Conservation (phyloP, 2,888 invertebrate genomes). For the Sminthurides aquaticus region DNA sequence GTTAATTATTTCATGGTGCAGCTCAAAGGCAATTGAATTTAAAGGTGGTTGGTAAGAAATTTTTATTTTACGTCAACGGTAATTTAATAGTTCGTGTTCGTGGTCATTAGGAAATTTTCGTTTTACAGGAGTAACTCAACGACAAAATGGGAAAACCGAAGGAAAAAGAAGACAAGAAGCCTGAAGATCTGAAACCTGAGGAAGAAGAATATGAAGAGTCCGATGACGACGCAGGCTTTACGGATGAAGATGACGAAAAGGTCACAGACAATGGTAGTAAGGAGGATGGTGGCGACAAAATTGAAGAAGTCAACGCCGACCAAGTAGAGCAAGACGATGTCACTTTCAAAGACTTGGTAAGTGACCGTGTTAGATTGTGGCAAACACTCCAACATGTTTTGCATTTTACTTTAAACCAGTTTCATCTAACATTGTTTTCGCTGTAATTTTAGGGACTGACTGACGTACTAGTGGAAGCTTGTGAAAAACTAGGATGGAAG, state of each 20-base stretch:
- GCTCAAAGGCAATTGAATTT: too few relatives aligned
- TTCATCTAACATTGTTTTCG: too few relatives aligned
- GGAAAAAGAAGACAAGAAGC: neutral
- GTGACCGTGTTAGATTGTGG: too few relatives aligned
- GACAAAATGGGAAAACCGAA: neutral
- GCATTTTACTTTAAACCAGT: too few relatives aligned
- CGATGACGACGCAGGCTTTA: neutral
- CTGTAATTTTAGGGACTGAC: slow-evolving; percentile 76
- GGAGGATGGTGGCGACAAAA: slow-evolving; percentile 17
- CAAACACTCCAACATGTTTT: too few relatives aligned
- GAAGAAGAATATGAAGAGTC: slow-evolving; percentile 12
- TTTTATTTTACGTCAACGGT: too few relatives aligned
- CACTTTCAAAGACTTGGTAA: slow-evolving; percentile 59
- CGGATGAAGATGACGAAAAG: slow-evolving; percentile 12
- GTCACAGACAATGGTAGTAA: slow-evolving; percentile 16
- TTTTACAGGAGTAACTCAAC: neutral
- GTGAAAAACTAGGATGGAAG: slow-evolving; percentile 87
- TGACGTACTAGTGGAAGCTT: slow-evolving; percentile 84
- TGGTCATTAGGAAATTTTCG: neutral
- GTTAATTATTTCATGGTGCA: too few relatives aligned
- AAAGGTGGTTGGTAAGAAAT: too few relatives aligned
- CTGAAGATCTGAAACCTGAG: neutral
- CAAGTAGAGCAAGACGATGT: slow-evolving; percentile 45
- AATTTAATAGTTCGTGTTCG: too few relatives aligned
- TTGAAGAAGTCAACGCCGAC: slow-evolving; percentile 24